Evolutionary conservation across 2,888 invertebrate genomes (phyloP).

Genomic region (Sicus ferrugineus): DNA sequence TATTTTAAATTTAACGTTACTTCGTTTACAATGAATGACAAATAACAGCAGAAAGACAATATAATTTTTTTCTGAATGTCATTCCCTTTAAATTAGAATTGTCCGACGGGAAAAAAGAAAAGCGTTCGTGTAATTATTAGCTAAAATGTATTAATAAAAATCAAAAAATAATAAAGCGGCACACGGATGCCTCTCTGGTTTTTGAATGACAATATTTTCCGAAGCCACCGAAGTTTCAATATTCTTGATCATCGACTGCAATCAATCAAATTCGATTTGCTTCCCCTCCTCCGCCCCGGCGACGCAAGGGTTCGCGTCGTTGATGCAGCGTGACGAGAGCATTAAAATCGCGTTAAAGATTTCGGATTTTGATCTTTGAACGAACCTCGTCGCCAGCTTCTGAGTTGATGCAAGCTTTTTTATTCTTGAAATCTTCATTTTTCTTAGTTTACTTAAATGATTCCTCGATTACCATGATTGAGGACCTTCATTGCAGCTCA

Average conservation of each 20-base stretch:
- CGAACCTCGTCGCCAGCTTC: neutral
- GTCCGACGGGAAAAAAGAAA: too few relatives aligned
- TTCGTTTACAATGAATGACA: neutral
- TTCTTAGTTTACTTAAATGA: neutral
- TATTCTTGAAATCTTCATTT: neutral
- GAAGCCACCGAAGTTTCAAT: neutral
- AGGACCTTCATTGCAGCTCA: neutral
- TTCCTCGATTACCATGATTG: neutral
- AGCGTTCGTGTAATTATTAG: too few relatives aligned
- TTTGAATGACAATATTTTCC: neutral
- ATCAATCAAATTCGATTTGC: neutral
- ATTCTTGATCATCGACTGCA: neutral
- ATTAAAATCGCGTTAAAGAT: constrained; percentile 10
- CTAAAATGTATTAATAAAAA: too few relatives aligned
- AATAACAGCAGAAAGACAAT: too few relatives aligned
- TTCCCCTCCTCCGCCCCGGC: neutral
- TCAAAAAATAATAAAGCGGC: too few relatives aligned
- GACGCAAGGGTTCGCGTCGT: constrained; percentile 9
- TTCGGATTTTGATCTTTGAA: neutral
- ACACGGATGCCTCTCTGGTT: too few relatives aligned
- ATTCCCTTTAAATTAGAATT: too few relatives aligned
- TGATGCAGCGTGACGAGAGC: neutral
- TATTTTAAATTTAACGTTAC: neutral
- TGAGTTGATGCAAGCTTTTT: neutral
- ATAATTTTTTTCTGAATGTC: too few relatives aligned